Evolutionary conservation across 2,888 invertebrate species (phyloP).

Genomic region (Meghimatium bilineatum): DNA sequence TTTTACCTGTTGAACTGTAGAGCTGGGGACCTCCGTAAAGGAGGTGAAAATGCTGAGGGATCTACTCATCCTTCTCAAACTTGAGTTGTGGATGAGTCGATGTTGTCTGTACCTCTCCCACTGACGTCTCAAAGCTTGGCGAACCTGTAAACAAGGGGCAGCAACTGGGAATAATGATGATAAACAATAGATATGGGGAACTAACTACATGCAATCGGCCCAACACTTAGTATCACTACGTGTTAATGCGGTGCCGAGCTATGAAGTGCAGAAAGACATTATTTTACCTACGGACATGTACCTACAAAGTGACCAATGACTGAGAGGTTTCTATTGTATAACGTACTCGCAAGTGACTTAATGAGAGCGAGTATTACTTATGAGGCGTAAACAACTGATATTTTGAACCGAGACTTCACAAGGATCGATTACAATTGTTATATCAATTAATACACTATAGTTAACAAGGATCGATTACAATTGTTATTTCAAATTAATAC

Average conservation of each 20-base stretch:
- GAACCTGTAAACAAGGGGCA: slow-evolving; percentile 58
- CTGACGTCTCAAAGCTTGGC: slow-evolving; percentile 61
- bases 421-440: too few relatives aligned
- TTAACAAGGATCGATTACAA: too few relatives aligned
- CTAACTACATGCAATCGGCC: neutral
- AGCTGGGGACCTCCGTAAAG: slow-evolving; percentile 64
- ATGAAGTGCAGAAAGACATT: neutral
- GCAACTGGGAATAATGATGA: slow-evolving; percentile 17
- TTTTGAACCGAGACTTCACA: too few relatives aligned
- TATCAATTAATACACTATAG: too few relatives aligned
- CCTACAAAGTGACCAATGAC: too few relatives aligned
- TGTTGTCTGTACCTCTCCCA: slow-evolving; percentile 64
- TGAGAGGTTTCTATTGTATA: too few relatives aligned
- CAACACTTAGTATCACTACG: neutral
- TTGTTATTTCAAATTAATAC: too few relatives aligned
- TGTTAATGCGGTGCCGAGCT: neutral
- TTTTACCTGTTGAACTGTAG: slow-evolving; percentile 38
- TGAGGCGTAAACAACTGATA: too few relatives aligned
- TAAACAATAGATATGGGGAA: neutral
- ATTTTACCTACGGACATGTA: too few relatives aligned
- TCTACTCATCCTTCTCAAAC: slow-evolving; percentile 64
- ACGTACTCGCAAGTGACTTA: too few relatives aligned
- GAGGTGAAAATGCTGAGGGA: slow-evolving; percentile 69
- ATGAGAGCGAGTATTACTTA: too few relatives aligned
- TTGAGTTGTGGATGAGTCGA: slow-evolving; percentile 63